Conservation (phyloP, 2,888 invertebrate species). For the Drosophila dives region DNA sequence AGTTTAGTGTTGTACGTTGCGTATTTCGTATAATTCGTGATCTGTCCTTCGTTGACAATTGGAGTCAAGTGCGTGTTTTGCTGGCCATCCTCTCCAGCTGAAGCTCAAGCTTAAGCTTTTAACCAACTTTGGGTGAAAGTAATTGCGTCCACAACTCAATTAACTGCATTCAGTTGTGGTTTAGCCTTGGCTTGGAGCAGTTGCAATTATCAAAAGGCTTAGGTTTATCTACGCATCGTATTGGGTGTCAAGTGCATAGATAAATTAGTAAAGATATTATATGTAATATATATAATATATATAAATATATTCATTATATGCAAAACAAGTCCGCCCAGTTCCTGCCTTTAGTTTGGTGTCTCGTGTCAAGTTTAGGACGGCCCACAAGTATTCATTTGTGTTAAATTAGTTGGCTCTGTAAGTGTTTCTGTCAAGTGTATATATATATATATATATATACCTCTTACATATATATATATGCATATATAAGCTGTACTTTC, state of each 20-base stretch:
- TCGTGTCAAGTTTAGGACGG: slow-evolving; percentile 41
- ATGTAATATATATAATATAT: not conserved
- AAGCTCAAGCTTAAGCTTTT: not conserved
- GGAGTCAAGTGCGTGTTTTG: slow-evolving; percentile 1
- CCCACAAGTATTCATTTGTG: slow-evolving; percentile 14
- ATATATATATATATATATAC: not conserved
- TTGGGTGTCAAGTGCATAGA: not conserved
- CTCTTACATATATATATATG: not conserved
- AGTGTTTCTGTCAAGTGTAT: not conserved
- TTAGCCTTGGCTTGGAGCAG: not conserved
- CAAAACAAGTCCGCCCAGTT: slow-evolving; percentile 35
- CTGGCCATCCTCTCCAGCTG: not conserved
- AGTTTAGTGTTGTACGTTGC: not conserved
- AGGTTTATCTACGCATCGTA: not conserved
- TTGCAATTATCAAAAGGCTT: not conserved
- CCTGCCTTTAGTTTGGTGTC: not conserved
- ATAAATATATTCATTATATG: not conserved
- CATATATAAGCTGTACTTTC: not conserved
- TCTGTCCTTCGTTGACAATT: slow-evolving; percentile 1
- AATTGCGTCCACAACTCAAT: slow-evolving; percentile 41
- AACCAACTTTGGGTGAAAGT: slow-evolving; percentile 39
- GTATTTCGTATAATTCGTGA: slow-evolving; percentile 8
- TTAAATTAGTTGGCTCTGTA: not conserved
- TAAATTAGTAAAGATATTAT: not conserved
- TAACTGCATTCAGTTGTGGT: slow-evolving; percentile 19